Base-by-base conservation (phyloP, 2,113 vertebrate genomes). In the Vicugna pacos region DNA sequence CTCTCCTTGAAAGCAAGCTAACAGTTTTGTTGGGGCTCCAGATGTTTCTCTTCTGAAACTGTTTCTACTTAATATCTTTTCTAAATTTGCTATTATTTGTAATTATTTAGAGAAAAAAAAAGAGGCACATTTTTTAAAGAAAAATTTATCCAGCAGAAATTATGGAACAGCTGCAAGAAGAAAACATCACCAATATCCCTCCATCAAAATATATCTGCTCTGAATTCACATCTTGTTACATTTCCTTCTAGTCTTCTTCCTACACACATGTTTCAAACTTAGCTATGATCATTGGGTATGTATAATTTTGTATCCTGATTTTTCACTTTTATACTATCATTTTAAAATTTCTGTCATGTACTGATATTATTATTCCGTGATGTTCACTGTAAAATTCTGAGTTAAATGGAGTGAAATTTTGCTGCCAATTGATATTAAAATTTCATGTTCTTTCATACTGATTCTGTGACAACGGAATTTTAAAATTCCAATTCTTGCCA, bases 401-500 rank as follows among this genome's bases (percentile, higher is more conserved):
- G 81, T 94, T 84, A 97, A 84, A 76, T 64, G 9, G 75, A 94
- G 70, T 50, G 54, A 92, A 73, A 72, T 42, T 94, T 84, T 93
- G 48, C 42, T 91, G 77, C 56, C 72, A 69, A 42, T 54, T 69
- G 82, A 14, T 88, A 97, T 79, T 93, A 95, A 95, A 96, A 91
- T 88, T 96, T 95, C 76, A 93, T 86, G 72, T 65, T 89, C 67
- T 52, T 90, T 97, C 73, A 93, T 65, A 77, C 35, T 85, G 82
- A 91, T 69, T 94, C 84, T 52, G 16, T 42, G 26, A 94, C 15
- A 82, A 95, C 28, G 56, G 50, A 94, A 95, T 91, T 85, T 95
- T 94, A 89, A 94, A 97, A 93, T 98, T 89, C 80, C 28, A 91
- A 56, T 67, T 86, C 76, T 89, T 91, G 62, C 38, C 20, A 26